Conservation (phyloP, 1,140 invertebrate species). For the Phocides pigmalion region DNA sequence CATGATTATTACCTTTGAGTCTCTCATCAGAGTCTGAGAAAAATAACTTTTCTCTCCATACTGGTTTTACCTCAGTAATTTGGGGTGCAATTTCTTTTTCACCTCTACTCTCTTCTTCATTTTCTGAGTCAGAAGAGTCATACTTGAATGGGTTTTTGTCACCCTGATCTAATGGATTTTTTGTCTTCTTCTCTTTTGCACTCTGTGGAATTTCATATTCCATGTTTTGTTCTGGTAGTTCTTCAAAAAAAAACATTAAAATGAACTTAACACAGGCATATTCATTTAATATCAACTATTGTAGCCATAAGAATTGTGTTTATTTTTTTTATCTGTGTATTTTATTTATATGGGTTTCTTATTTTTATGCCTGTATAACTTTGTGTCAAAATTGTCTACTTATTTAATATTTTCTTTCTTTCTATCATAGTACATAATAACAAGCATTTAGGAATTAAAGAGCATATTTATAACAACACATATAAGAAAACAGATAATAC, state of each 20-base stretch:
- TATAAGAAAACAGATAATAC: constrained; percentile 36
- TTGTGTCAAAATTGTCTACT: too few relatives aligned
- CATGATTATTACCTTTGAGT: constrained; percentile 80
- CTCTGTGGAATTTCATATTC: constrained; percentile 53
- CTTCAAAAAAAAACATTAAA: constrained; percentile 49
- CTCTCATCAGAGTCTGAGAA: constrained; percentile 82
- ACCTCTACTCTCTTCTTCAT: constrained; percentile 68
- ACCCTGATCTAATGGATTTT: constrained; percentile 69
- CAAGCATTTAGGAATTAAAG: too few relatives aligned
- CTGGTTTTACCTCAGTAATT: constrained; percentile 54
- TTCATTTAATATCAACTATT: too few relatives aligned
- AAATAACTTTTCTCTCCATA: constrained; percentile 85
- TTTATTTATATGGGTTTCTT: too few relatives aligned
- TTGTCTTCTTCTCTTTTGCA: constrained; percentile 63
- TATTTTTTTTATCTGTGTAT: too few relatives aligned
- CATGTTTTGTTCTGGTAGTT: constrained; percentile 42
- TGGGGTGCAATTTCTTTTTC: constrained; percentile 35
- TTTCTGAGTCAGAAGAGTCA: constrained; percentile 86
- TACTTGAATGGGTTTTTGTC: constrained; percentile 85
- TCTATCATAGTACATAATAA: too few relatives aligned
- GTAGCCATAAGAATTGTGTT: too few relatives aligned
- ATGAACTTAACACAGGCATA: too few relatives aligned
- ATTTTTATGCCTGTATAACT: too few relatives aligned
- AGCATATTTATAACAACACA: too few relatives aligned
- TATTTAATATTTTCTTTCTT: too few relatives aligned